Base-by-base conservation (phyloP, 2,113 vertebrate species). In the Rattus rattus region DNA sequence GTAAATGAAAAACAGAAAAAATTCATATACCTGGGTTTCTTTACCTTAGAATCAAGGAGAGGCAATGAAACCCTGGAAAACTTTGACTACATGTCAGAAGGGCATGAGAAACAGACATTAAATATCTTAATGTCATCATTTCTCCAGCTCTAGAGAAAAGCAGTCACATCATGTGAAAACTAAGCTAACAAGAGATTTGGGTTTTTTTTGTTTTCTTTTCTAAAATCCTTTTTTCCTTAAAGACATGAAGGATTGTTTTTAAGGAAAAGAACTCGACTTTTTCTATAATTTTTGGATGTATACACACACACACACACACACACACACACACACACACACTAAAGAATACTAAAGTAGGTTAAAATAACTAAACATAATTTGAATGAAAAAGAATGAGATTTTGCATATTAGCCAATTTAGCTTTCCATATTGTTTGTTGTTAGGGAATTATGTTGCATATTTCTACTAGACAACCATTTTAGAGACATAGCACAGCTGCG, bases 381-480 rank as follows among this genome's bases (percentile, higher is more conserved):
- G 43, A 94, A 95, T 61, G 61, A 47, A 95, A 83, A 20, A 52
- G 28, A 19, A 9, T 0, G 49, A 16, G 4, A 9, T 5, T 75
- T 47, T 33, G 61, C 12, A 24, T 9, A 59, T 47, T n/a, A 85
- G 4, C 30, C 24, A 65, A 26, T 9, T 65, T 61, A 0, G 59
- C 19, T 61, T 7, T 61, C 6, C 20, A 61, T 61, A 61, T 22
- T 65, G 63, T 49, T 59, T 94, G n/a, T 81, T 96, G 54, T 33
- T 84, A 80, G 26, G 86, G 65, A 94, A 47, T 47, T 95, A 49
- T 81, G 47, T 83, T 80, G 14, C 11, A 43, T 43, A 33, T 72
- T 86, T 97, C 39, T 90, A 95, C 85, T 33, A 30, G 77, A 61
- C 16, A 94, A 67, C 33, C 39, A 20, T 86, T 97, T 97, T 92